These are phyloP conservation scores for Lycaena phlaeas DNA, from an alignment of 2,888 invertebrate species.

Conservation along the genomic window DNA sequence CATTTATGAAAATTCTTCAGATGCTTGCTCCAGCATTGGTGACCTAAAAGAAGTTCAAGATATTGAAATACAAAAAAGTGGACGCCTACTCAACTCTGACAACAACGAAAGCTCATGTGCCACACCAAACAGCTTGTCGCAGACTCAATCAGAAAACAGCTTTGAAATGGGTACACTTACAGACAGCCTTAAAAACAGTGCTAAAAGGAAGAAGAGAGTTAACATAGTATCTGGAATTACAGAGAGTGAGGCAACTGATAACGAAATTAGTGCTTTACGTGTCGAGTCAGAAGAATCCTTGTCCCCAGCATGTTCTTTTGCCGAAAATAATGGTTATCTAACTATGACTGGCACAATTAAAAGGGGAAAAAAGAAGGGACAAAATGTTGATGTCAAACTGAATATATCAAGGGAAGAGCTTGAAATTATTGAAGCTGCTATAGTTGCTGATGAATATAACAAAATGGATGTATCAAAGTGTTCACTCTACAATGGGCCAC, in stretches of 20 bases:
- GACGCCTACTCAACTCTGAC: constrained; percentile 45
- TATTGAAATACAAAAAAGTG: constrained; percentile 46
- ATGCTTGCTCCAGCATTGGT: constrained; percentile 65
- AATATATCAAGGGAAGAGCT: constrained; percentile 81
- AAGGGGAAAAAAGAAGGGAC: constrained; percentile 80
- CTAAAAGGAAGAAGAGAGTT: constrained; percentile 74
- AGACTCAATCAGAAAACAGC: constrained; percentile 67
- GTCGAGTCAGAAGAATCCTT: constrained; percentile 63
- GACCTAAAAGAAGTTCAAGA: constrained; percentile 50
- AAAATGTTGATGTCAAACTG: constrained; percentile 80
- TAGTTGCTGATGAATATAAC: constrained; percentile 71
- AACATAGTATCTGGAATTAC: constrained; percentile 73
- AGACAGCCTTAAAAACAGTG: constrained; percentile 59
- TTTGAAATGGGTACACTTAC: constrained; percentile 60
- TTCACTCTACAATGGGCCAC: constrained; percentile 74
- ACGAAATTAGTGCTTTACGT: constrained; percentile 51
- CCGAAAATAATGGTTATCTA: constrained; percentile 69
- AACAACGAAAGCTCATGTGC: constrained; percentile 52
- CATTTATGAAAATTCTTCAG: constrained; percentile 67
- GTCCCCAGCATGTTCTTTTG: constrained; percentile 71
- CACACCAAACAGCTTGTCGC: constrained; percentile 56
- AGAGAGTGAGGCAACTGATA: constrained; percentile 51
- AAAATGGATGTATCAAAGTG: constrained; percentile 73
- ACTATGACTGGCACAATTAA: constrained; percentile 83
- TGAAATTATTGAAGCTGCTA: constrained; percentile 77